Evolutionary conservation across 2,888 invertebrate genomes (phyloP).

Genomic region (Aradus depressus): DNA sequence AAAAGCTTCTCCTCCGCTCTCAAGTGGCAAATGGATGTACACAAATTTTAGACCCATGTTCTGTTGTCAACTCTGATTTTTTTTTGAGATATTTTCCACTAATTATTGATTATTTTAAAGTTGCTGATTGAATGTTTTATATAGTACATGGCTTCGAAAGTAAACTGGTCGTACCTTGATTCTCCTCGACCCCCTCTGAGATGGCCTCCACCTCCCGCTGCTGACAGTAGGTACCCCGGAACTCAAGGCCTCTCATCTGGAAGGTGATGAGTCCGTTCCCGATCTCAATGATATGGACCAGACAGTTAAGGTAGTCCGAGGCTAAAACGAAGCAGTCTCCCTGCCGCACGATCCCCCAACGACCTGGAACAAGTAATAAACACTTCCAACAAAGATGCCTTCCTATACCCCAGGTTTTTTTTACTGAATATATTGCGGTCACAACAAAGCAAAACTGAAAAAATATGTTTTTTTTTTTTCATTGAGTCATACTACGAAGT

Average conservation of each 20-base stretch:
- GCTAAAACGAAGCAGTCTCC: constrained; percentile 98
- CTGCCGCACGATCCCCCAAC: constrained; percentile 93
- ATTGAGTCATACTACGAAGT: background rate
- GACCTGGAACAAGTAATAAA: constrained; percentile 37
- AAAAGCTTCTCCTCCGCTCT: no score
- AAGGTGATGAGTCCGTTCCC: constrained; percentile 98
- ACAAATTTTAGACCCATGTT: no score
- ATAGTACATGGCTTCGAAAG: background rate
- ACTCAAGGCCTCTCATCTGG: constrained; percentile 94
- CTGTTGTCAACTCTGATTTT: no score
- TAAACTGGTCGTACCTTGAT: constrained; percentile 53
- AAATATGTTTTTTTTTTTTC: background rate
- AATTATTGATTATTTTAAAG: background rate
- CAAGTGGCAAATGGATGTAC: no score
- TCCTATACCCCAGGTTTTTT: background rate
- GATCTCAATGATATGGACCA: constrained; percentile 94
- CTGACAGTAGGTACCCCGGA: constrained; percentile 97
- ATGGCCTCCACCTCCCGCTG: constrained; percentile 98
- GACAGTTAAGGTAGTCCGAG: constrained; percentile 93
- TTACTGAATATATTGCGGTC: background rate
- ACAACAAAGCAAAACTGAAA: background rate
- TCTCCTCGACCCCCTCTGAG: constrained; percentile 92
- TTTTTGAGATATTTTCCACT: no score
- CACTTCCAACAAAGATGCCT: background rate
- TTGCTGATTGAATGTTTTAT: background rate